Conservation (phyloP, 2,888 invertebrate species). For the Trichopoda pennipes region DNA sequence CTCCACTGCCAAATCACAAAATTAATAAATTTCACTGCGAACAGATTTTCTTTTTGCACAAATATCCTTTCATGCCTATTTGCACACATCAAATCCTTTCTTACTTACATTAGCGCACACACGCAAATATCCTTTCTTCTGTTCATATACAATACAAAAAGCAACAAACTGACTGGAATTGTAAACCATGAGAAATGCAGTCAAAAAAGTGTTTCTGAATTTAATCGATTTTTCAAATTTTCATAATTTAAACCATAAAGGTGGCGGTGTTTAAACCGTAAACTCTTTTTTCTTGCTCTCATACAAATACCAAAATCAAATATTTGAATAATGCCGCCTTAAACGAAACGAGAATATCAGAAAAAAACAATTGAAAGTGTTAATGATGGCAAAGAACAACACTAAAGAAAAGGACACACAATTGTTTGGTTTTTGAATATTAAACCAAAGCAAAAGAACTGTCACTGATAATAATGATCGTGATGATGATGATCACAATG, state of each 20-base stretch:
- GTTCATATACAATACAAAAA: not conserved
- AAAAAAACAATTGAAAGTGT: conserved; percentile 69
- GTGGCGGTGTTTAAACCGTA: conserved; percentile 58
- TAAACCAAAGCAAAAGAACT: conserved; percentile 60
- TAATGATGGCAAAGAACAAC: conserved; percentile 68
- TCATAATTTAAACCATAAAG: conserved; percentile 62
- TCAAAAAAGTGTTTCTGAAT: conserved; percentile 61
- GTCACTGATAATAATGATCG: conserved; percentile 61
- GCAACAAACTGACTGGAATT: not conserved
- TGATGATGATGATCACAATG: conserved; percentile 37
- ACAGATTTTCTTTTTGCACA: conserved; percentile 4
- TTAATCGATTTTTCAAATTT: conserved; percentile 70
- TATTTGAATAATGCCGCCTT: conserved; percentile 69
- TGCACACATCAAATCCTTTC: conserved; percentile 48
- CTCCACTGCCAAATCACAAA: not conserved
- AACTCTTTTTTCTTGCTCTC: conserved; percentile 43
- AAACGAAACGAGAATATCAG: conserved; percentile 44
- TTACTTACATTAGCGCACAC: not conserved
- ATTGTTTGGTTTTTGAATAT: not conserved
- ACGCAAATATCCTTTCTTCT: not conserved
- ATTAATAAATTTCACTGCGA: conserved; percentile 10
- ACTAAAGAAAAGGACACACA: conserved; percentile 26
- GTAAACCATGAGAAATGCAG: conserved; percentile 55
- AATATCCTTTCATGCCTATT: conserved; percentile 52
- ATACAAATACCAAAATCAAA: conserved; percentile 44